Evolutionary conservation across 2,888 invertebrate genomes (phyloP).

Genomic region (Tinea trinotella): DNA sequence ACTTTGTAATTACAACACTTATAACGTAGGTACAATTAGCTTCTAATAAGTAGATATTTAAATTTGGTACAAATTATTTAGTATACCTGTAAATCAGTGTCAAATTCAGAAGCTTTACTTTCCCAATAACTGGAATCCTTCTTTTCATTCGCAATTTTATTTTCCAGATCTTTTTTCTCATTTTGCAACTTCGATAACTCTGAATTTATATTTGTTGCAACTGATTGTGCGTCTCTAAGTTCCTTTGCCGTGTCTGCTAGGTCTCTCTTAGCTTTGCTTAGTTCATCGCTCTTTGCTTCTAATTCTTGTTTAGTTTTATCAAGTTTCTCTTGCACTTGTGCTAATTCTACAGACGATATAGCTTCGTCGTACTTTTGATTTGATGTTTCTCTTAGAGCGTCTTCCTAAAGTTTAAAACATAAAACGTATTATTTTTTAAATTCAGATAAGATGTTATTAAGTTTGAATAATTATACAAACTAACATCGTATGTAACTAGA

Average conservation of each 20-base stretch:
- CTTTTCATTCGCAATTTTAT: constrained; percentile 71
- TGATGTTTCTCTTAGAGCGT: constrained; percentile 54
- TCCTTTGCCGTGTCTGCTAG: constrained; percentile 61
- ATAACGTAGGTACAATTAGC: too few relatives aligned
- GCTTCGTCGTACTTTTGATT: constrained; percentile 61
- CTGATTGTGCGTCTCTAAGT: constrained; percentile 47
- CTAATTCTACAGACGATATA: constrained; percentile 61
- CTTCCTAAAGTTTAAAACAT: constrained; percentile 42
- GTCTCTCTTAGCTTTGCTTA: constrained; percentile 42
- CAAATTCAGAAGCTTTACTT: constrained; percentile 74
- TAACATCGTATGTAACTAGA: too few relatives aligned
- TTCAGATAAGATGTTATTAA: too few relatives aligned
- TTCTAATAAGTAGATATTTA: too few relatives aligned
- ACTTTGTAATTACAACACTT: too few relatives aligned
- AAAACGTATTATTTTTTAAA: too few relatives aligned
- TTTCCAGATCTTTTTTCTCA: constrained; percentile 77
- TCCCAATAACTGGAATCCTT: constrained; percentile 77
- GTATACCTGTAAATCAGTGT: constrained; percentile 70
- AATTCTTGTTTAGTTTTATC: constrained; percentile 45
- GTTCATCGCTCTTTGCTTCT: constrained; percentile 49
- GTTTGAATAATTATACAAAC: too few relatives aligned
- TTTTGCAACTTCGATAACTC: constrained; percentile 53
- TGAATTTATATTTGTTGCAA: constrained; percentile 53
- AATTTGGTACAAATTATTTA: not conserved
- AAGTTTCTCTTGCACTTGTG: constrained; percentile 61